Base-by-base conservation (phyloP, 2,113 vertebrate genomes). In the Asarcornis scutulata region DNA sequence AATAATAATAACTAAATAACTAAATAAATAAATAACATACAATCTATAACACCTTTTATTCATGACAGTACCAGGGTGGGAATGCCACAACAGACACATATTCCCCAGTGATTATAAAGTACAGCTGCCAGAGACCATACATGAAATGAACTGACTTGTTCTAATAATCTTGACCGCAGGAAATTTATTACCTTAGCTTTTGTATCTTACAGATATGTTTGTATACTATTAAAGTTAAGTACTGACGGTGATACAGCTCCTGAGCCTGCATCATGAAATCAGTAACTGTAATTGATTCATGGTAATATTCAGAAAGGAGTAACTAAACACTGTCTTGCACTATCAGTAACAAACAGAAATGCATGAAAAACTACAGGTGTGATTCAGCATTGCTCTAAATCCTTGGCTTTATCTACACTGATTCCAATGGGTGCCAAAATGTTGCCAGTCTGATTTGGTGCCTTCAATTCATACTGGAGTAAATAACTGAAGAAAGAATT, bases 171-270 rank as follows among this genome's bases (percentile, higher is more conserved):
- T 86, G 80, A 85, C 46, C 76, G 91, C 38, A 67, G 66, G n/a
- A 95, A 91, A 82, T 84, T 34, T 67, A 82, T 36, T 53, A 83
- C 50, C 48, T 75, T 91, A 76, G 86, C 48, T 79, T 92, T 96
- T 77, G 13, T 63, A 56, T 83, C 25, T 38, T 68, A 76, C 21
- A 58, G 58, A 69, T 36, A 26, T 25, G 18, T 76, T 86, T 93
- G 52, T 12, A 63, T 7, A 64, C 11, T 78, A 79, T 68, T 88
- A 68, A 79, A 79, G 9, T 72, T 67, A 78, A 90, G 83, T 75
- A 74, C 17, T 91, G 75, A 83, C 56, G 29, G 36, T 36, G 60
- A 76, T 66, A n/a, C 25, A 91, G 76, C 60, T 81, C 59, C 48
- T 75, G 26, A 48, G 53, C 56, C 46, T 62, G 31, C 79, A 56